Base-by-base conservation (phyloP, 2,888 invertebrate species). In the Ceramica pisi region DNA sequence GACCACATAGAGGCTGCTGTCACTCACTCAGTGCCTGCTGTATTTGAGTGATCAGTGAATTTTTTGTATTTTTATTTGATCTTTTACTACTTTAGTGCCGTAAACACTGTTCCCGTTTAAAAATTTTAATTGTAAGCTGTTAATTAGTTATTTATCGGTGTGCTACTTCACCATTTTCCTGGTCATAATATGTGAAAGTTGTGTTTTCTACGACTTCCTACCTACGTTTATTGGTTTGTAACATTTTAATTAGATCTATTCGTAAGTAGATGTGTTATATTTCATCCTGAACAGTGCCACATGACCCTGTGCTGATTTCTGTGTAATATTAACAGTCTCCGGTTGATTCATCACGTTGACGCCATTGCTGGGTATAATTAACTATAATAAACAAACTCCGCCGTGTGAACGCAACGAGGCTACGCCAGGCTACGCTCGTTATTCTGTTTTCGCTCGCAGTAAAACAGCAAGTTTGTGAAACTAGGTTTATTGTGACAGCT, bases 281-380 rank as follows among this genome's bases (percentile, higher is more conserved):
- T 68, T 67, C 26, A 51, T 59, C 35, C 10, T 31, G 31, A 57
- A 67, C 7, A 59, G 9, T 57, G 44, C 23, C 3, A n/a, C 55
- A 53, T 75, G 75, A 72, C 81, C 81, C 69, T 82, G 85, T 69
- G 60, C 71, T 68, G 53, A 73, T 71, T 85, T 46, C 71, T 31
- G 70, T 51, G 67, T 77, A 78, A 57, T 71, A 56, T 59, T 70
- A 74, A 71, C 62, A 71, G 63, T 71, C 78, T 77, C 73, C 74
- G 76, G 86, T 88, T 90, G 89, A 90, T 81, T 90, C 90, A 90
- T 87, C 81, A 51, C 59, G 71, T 73, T 90, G 88, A 89, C 88
- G 90, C 90, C 90, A 88, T 89, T 83, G 85, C 84, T 63, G 75
- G 70, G 69, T 85, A 71, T 82, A 86, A 86, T 85, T 89, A 86